A percentile compares a stretch with the other conserved stretches of the same genome.
These are phyloP conservation scores for Enteromius treurensis DNA, from an alignment of 2,797 vertebrate species.

Conservation along the genomic window DNA sequence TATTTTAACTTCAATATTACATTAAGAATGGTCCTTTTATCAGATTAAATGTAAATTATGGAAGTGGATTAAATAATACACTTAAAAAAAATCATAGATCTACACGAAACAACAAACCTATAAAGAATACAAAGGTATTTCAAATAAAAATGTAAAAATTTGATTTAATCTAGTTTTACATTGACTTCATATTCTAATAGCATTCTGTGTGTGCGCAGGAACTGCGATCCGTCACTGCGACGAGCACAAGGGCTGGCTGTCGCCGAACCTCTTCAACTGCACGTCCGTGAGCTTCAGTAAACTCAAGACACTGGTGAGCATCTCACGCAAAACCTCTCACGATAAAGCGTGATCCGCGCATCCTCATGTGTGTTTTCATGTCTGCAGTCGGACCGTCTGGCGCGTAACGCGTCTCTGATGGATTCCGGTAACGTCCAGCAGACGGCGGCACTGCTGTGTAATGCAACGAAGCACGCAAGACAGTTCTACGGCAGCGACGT, in stretches of 20 bases:
- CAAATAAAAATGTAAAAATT: neutral
- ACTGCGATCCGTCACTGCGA: conserved; percentile 94
- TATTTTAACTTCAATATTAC: neutral
- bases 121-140: too few relatives aligned
- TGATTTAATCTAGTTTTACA: neutral
- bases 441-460: conserved; percentile 82
- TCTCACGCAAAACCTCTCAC: neutral
- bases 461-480: conserved; percentile 79
- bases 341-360: conserved; percentile 48
- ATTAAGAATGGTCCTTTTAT: neutral
- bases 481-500: conserved; percentile 90
- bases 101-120: neutral
- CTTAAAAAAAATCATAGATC: neutral
- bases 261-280: conserved; percentile 94
- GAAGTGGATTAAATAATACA: too few relatives aligned
- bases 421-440: conserved; percentile 80
- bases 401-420: conserved; percentile 80
- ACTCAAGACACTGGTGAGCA: conserved; percentile 85
- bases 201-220: conserved; percentile 70
- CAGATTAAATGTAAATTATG: neutral
- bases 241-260: conserved; percentile 94
- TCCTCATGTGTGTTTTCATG: neutral
- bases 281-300: conserved; percentile 86
- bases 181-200: neutral
- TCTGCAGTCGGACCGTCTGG: conserved; percentile 81